phyloP scores from a whole-genome alignment of 2,888 invertebrate genomes.

The Pyrocoelia pectoralis region DNA sequence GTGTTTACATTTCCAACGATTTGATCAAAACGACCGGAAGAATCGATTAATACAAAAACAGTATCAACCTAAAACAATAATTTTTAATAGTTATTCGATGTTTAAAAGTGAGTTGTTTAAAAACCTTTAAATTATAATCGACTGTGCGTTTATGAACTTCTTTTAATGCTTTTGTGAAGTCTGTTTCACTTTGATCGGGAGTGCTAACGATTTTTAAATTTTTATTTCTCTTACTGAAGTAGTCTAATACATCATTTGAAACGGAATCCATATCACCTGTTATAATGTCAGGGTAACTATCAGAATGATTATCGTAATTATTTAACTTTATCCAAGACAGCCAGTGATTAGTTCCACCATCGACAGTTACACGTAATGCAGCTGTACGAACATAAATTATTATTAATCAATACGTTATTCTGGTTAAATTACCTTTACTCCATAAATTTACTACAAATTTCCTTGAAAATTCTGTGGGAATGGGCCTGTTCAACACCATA shows the following conservation, averaged over 20 bases:
- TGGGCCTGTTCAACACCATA: conserved; percentile 38
- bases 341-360: conserved; percentile 84
- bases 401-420: background rate
- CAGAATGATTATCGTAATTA: conserved; percentile 51
- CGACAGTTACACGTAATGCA: conserved; percentile 74
- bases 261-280: conserved; percentile 94
- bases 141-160: conserved; percentile 64
- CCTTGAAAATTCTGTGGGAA: conserved; percentile 21
- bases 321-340: conserved; percentile 63
- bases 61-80: conserved; percentile 64
- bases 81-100: too few species aligned
- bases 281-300: conserved; percentile 73
- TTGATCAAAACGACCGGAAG: conserved; percentile 82
- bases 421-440: conserved; percentile 32
- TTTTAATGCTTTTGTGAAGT: conserved; percentile 85
- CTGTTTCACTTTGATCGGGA: conserved; percentile 86
- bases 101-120: too few species aligned
- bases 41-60: conserved; percentile 73
- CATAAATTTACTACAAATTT: conserved; percentile 36
- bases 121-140: conserved; percentile 60
- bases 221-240: conserved; percentile 59
- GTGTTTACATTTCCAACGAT: conserved; percentile 82
- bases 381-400: conserved; percentile 67
- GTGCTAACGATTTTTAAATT: conserved; percentile 66
- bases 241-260: conserved; percentile 64